Evolutionary conservation across 2,888 invertebrate genomes (phyloP), one percentile per base, ranked within the genome.

Genomic region (Macaria liturata): DNA sequence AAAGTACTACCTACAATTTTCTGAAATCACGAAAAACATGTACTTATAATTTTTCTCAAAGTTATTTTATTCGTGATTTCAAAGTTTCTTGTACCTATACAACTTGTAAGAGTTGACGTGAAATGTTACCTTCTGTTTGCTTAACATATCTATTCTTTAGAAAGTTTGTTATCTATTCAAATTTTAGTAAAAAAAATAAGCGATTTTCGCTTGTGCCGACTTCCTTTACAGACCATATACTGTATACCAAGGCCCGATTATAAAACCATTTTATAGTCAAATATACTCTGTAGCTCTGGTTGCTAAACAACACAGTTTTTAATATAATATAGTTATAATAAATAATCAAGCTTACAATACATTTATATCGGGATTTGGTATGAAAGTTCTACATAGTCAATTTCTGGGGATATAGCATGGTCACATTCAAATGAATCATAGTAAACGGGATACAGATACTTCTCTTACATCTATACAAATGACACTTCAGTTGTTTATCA

Each of bases 351-450:
- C 48, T 62, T 59, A 59, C 48, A 46, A 8, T 42, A 42, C 4
- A n/a, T 42, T 42, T 42, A 51, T 57, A 39, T 55, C 39, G 61
- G 59, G 59, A 46, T 53, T 59, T 54, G 52, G 61, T 66, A 54
- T 51, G 20, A 30, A 47, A 54, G 57, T 63, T 56, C 59, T 65
- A 65, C 55, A 67, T 63, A 65, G 67, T 65, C 60, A 65, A 67
- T 67, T 65, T 65, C 48, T 51, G 20, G 20, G 20, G 30, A 49
- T 43, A 2, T 6, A 34, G 37, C 9, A 9, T 47, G 32, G 47
- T 34, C 20, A 34, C 32, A 48, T 48, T 47, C 1, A 34, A 47
- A 30, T 30, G 20, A 32, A 9, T 43, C 32, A 42, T 45, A 9
- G 46, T 32, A 20, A 32, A 43, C 9, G 49, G n/a, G 42, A n/a